These are phyloP conservation scores for Sterrhoptilus dennistouni DNA, from an alignment of 2,113 vertebrate genomes.

Conservation along the genomic window DNA sequence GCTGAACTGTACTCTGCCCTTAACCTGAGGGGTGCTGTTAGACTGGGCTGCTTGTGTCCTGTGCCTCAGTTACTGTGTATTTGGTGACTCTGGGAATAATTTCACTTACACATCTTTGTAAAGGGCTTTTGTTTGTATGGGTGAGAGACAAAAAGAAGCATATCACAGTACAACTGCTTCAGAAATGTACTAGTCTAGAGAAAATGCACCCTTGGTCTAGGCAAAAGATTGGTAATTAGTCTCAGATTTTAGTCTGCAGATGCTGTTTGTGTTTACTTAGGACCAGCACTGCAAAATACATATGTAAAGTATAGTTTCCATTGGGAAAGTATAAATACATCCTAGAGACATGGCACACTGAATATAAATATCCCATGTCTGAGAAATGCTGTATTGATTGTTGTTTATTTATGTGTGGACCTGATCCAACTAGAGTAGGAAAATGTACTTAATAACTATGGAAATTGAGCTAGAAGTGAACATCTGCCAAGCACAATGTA, in stretches of 20 bases:
- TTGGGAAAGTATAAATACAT: neutral
- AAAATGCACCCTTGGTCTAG: neutral
- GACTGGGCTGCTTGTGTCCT: neutral
- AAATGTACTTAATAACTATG: neutral
- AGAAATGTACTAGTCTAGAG: neutral
- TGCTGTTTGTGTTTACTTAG: neutral
- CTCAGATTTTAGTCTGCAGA: neutral
- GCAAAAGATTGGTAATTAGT: neutral
- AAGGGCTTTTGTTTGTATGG: neutral
- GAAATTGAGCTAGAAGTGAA: neutral
- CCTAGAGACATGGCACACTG: neutral
- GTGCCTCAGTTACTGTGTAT: neutral
- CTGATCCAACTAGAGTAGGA: neutral
- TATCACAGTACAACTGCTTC: neutral
- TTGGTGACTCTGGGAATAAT: neutral
- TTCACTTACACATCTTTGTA: neutral
- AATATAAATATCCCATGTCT: neutral
- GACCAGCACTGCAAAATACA: neutral
- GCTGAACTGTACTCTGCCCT: neutral
- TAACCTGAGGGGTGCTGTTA: neutral
- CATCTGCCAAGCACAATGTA: neutral
- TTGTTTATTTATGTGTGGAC: neutral
- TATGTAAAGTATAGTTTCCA: neutral
- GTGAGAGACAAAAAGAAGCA: neutral
- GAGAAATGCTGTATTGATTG: neutral